A percentile compares a stretch with the other conserved stretches of the same genome.
Evolutionary conservation across 2,113 vertebrate species (phyloP).

Genomic region (Neofelis nebulosa): DNA sequence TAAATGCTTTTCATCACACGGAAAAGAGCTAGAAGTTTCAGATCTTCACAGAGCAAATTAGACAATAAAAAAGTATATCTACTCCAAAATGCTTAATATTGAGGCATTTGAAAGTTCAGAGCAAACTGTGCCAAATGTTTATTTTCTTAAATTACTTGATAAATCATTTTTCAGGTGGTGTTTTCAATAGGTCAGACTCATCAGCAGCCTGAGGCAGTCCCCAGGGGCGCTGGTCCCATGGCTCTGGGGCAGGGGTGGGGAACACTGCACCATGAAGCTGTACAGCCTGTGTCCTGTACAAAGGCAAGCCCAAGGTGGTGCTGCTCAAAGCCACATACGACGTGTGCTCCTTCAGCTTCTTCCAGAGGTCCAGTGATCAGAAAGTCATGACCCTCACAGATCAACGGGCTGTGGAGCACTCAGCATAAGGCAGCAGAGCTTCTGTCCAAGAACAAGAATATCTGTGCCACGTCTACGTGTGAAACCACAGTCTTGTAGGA

Average conservation of each 20-base stretch:
- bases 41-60: background rate
- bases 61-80: background rate
- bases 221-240: background rate
- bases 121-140: background rate
- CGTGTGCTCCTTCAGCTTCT: constrained; percentile 95
- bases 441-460: constrained; percentile 86
- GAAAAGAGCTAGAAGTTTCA: background rate
- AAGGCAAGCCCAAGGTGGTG: constrained; percentile 87
- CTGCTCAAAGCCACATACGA: constrained; percentile 94
- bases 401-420: no score
- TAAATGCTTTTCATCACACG: background rate
- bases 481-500: constrained; percentile 90
- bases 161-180: background rate
- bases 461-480: constrained; percentile 94
- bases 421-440: no score
- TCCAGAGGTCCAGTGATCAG: constrained; percentile 91
- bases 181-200: background rate
- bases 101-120: background rate
- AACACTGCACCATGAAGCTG: constrained; percentile 90
- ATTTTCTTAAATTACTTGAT: background rate
- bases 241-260: background rate
- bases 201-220: background rate
- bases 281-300: constrained; percentile 94
- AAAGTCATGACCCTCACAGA: no score
- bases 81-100: background rate